Conservation (phyloP, 2,797 vertebrate genomes). For the Pangasius sanitwongsei region DNA sequence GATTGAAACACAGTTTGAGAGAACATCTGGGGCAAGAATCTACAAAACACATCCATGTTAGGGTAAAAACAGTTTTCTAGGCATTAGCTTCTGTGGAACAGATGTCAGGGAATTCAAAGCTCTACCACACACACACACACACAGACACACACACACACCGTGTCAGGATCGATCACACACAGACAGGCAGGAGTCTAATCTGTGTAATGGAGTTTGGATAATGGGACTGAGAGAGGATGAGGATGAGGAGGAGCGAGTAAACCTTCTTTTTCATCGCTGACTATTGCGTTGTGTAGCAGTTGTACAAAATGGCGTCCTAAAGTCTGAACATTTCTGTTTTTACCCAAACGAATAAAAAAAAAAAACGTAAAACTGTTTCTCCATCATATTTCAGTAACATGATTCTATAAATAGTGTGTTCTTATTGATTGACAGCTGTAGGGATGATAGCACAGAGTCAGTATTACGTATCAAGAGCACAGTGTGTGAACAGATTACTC, state of each 20-base stretch:
- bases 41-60: background rate
- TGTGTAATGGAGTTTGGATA: slow-evolving; percentile 37
- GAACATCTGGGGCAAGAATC: slow-evolving; percentile 21
- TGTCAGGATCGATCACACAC: slow-evolving; percentile 34
- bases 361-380: background rate
- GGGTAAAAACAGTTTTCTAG: slow-evolving; percentile 5
- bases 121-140: background rate
- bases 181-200: slow-evolving; percentile 41
- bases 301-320: background rate
- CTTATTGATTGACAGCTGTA: background rate
- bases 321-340: background rate
- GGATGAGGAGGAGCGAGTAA: background rate
- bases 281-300: background rate
- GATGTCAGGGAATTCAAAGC: slow-evolving; percentile 26
- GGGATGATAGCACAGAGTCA: background rate
- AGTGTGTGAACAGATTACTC: background rate
- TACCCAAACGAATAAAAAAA: background rate
- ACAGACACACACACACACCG: slow-evolving; percentile 4
- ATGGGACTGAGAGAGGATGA: slow-evolving; percentile 27
- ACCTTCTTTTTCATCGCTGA: background rate
- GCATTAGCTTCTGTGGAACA: slow-evolving; percentile 17
- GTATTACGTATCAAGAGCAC: background rate
- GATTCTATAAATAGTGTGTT: background rate
- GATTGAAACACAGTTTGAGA: background rate
- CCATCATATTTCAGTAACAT: background rate